Evolutionary conservation across 2,888 invertebrate species (phyloP), one percentile per base, ranked within the genome.

Genomic region (Nemotelus nigrinus): DNA sequence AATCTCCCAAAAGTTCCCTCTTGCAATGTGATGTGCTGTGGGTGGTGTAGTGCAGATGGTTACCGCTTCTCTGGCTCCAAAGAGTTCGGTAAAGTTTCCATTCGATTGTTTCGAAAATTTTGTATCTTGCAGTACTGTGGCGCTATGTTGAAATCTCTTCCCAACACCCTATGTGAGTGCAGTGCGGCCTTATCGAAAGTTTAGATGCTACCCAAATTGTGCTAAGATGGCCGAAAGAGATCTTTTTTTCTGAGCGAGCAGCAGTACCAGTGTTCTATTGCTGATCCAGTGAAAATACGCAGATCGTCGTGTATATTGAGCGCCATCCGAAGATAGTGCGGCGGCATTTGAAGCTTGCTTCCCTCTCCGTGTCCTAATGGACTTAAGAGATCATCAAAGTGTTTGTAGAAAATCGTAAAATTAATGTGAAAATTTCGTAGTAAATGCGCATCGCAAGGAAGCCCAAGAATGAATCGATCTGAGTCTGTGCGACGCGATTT

Each of bases 41-140:
- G 25, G 25, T 25, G 25, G 25, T 25, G 25, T 25, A 25, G 25
- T 25, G 25, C 25, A 25, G 25, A 25, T 25, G 25, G 25, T 25
- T 25, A 25, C 25, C 25, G 25, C 25, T 25, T 25, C 25, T 25
- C 25, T 25, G 25, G 25, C 25, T 25, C 25, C 25, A 25, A 39
- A 10, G 7, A 10, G 4, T 71, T 57, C 71, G 71, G 71, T 71
- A 71, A 71, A 71, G 55, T 71, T 71, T 71, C 43, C 45, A 44
- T 71, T 71, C 47, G 71, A 39, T 55, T n/a, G 71, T 71, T 43
- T 55, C 71, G 71, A 71, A 57, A 57, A 57, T 71, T 71, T 71
- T 71, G 41, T 71, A 71, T 71, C 55, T 71, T 71, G 43, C 55
- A 71, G 71, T 48, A 39, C 2, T 53, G 25, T 25, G 25, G 25